These are phyloP conservation scores for Ailurus styani DNA, from an alignment of 2,113 vertebrate species.

Conservation along the genomic window DNA sequence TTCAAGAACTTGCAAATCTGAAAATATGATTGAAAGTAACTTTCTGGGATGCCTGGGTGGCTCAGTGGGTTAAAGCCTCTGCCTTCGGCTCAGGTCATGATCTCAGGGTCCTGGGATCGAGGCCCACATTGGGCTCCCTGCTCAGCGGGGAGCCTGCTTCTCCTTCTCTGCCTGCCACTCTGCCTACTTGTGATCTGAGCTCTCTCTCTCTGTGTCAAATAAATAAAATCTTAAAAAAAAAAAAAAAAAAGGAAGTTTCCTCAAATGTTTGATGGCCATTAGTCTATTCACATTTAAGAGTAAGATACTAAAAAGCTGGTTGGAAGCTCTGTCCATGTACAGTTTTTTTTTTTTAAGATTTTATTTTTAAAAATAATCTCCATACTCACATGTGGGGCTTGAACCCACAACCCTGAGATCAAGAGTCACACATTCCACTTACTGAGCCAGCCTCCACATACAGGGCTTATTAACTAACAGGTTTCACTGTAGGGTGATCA, in stretches of 20 bases:
- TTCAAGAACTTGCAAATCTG: neutral
- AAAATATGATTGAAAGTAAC: neutral
- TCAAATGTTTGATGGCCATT: neutral
- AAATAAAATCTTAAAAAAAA: too few species aligned
- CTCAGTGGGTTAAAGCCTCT: too few species aligned
- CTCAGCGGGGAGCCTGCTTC: too few species aligned
- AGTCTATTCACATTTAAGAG: neutral
- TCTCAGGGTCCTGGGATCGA: too few species aligned
- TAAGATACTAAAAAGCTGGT: neutral
- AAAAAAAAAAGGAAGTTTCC: too few species aligned
- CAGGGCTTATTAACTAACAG: neutral
- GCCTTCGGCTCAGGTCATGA: too few species aligned
- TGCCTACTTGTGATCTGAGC: too few species aligned
- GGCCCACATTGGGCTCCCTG: too few species aligned
- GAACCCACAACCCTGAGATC: neutral
- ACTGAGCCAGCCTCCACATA: neutral
- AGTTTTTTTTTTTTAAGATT: neutral
- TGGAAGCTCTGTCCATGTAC: neutral
- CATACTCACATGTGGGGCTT: neutral
- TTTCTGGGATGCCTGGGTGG: too few species aligned
- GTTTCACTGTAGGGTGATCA: neutral
- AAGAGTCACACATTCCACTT: neutral
- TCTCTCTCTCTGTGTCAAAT: too few species aligned
- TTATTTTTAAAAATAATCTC: neutral
- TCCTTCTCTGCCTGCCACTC: too few species aligned